A percentile compares a stretch with the other conserved stretches of the same genome.
These are phyloP conservation scores for Charadrius vociferus DNA, from an alignment of 2,113 vertebrate species.

Conservation along the genomic window DNA sequence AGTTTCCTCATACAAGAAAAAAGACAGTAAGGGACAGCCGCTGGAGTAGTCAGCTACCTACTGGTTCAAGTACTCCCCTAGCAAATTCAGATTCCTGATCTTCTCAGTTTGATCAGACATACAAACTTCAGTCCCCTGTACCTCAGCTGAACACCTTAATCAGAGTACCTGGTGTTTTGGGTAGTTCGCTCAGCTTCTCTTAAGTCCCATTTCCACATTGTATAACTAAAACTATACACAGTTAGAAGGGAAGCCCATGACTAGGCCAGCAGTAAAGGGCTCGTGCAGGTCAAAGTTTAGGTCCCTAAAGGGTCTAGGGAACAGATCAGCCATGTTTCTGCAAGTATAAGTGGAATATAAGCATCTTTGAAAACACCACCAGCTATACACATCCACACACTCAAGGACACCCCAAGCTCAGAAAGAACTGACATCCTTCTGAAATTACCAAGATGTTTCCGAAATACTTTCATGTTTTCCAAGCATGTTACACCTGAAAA, in stretches of 20 bases:
- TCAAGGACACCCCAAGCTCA: background rate
- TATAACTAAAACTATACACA: background rate
- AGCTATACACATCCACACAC: background rate
- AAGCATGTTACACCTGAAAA: background rate
- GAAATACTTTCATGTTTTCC: background rate
- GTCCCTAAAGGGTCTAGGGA: background rate
- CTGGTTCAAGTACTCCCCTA: background rate
- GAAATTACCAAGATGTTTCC: background rate
- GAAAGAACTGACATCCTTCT: background rate
- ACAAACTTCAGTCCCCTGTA: background rate
- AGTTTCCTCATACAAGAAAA: background rate
- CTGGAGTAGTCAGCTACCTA: background rate
- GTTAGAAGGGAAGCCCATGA: background rate
- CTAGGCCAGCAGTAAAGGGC: background rate
- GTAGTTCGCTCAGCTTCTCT: background rate
- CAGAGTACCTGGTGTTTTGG: background rate
- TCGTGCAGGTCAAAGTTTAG: background rate
- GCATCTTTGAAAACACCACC: background rate
- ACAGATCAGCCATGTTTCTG: background rate
- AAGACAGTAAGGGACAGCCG: background rate
- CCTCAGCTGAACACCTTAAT: background rate
- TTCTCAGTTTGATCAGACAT: background rate
- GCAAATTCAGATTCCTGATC: background rate
- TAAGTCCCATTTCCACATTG: background rate
- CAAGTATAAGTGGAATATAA: background rate